phyloP scores from a whole-genome alignment of 2,113 vertebrate genomes.

The Tachysurus vachellii region DNA sequence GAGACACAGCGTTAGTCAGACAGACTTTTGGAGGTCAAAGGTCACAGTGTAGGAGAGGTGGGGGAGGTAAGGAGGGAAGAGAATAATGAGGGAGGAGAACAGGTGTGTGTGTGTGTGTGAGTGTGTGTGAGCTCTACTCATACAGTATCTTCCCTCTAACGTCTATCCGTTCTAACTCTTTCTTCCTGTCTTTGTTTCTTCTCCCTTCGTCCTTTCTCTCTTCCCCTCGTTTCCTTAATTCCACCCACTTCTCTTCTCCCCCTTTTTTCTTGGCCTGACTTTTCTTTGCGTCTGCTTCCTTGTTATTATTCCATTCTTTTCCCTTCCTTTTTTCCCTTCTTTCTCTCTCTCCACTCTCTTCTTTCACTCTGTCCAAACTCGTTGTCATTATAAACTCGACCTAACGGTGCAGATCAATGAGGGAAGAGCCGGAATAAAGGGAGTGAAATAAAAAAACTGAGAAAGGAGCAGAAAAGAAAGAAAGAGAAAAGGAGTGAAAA shows the following conservation, averaged over 20 bases:
- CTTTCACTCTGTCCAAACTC: neutral
- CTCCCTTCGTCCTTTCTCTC: neutral
- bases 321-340: neutral
- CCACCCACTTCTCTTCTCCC: neutral
- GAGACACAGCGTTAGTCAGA: constrained; percentile 73
- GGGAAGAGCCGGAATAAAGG: neutral
- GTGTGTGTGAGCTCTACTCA: no score
- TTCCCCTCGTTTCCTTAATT: neutral
- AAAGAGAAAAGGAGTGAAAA: constrained; percentile 38
- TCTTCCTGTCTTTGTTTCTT: neutral
- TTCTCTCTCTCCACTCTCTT: neutral
- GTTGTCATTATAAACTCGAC: no score
- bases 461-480: constrained; percentile 7
- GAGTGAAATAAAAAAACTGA: neutral
- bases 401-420: neutral
- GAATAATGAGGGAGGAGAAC: neutral
- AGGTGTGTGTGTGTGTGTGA: neutral
- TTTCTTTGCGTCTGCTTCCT: neutral
- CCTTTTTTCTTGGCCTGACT: neutral
- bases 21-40: constrained; percentile 56
- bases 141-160: no score
- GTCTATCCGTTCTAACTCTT: neutral
- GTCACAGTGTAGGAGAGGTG: constrained; percentile 43
- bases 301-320: neutral
- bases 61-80: neutral